These are phyloP conservation scores for Pachycephala philippinensis DNA, from an alignment of 2,113 vertebrate species.

Conservation along the genomic window DNA sequence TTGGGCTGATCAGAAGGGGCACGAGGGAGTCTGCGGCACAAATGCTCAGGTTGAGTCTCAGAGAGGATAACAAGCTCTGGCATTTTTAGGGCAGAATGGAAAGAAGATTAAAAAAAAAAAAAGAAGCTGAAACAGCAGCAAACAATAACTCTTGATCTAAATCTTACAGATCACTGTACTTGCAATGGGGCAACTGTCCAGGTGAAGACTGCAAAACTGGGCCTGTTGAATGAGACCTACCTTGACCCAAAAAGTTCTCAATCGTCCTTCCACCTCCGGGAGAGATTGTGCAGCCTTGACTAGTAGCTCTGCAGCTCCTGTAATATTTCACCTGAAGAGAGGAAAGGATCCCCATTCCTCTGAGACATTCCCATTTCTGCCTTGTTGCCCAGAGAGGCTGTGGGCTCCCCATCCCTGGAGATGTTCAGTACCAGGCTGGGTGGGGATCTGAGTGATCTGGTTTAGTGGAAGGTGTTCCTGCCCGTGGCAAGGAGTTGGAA, in stretches of 20 bases:
- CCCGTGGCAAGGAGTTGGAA: background rate
- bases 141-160: conserved; percentile 4
- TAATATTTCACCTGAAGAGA: background rate
- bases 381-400: background rate
- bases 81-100: conserved; percentile 60
- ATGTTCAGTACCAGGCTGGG: background rate
- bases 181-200: background rate
- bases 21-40: background rate
- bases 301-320: background rate
- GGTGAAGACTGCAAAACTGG: background rate
- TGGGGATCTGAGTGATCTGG: background rate
- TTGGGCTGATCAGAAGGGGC: conserved; percentile 8
- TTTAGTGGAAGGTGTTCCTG: background rate
- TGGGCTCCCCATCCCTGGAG: background rate
- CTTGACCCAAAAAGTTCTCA: background rate
- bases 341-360: background rate
- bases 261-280: background rate
- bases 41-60: conserved; percentile 13
- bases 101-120: background rate
- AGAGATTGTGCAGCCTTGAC: background rate
- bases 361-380: background rate
- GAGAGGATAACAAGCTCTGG: conserved; percentile 55
- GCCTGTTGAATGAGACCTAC: background rate
- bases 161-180: background rate
- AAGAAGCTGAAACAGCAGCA: conserved; percentile 48